These are phyloP conservation scores for Gallinago paraguaiae DNA, from an alignment of 2,113 vertebrate genomes.

Conservation along the genomic window DNA sequence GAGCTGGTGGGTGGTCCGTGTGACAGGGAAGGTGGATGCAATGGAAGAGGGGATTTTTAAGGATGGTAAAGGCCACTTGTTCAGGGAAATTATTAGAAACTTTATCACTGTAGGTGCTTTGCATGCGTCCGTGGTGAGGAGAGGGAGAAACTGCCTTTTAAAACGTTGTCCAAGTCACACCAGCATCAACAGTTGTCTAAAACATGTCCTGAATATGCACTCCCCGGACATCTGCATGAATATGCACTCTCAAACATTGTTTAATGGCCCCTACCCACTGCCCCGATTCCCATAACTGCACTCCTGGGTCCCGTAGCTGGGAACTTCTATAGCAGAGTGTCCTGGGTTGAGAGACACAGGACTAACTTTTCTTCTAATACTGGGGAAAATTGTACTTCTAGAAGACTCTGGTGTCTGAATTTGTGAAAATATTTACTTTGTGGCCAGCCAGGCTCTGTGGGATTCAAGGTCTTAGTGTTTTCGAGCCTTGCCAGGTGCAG, in stretches of 20 bases:
- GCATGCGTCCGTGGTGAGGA: not conserved
- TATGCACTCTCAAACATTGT: not conserved
- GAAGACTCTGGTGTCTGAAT: too few relatives aligned
- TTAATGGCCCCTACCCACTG: not conserved
- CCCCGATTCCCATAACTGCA: fast-evolving
- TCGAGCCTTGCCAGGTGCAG: too few relatives aligned
- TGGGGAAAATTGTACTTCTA: too few relatives aligned
- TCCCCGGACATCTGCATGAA: not conserved
- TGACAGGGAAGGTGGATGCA: not conserved
- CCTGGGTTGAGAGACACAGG: too few relatives aligned
- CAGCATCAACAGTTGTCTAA: not conserved
- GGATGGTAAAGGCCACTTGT: not conserved
- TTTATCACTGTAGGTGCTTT: not conserved
- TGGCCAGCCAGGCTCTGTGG: too few relatives aligned
- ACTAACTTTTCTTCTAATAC: too few relatives aligned
- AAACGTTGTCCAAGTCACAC: not conserved
- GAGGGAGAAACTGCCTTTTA: not conserved
- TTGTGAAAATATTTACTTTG: too few relatives aligned
- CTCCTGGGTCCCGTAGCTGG: not conserved
- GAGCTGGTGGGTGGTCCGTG: not conserved
- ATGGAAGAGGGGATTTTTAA: not conserved
- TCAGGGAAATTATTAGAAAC: not conserved
- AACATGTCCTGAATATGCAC: not conserved
- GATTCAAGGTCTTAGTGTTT: too few relatives aligned
- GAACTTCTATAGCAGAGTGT: not conserved